These are phyloP conservation scores for Gasterosteus nipponicus DNA, from an alignment of 2,113 vertebrate species.

Conservation along the genomic window DNA sequence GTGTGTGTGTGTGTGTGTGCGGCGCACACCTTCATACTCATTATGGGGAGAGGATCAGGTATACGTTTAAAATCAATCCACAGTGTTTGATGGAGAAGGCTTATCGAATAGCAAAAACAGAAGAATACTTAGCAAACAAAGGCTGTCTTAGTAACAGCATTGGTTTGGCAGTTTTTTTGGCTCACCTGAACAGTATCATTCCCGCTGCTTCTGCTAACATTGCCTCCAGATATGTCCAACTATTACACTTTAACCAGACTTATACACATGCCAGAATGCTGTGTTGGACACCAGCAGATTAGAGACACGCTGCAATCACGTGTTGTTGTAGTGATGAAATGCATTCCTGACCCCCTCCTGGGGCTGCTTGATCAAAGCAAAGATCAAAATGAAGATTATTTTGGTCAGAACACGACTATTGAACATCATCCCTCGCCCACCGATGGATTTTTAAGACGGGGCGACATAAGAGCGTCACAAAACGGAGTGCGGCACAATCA, in stretches of 20 bases:
- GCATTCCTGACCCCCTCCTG: background rate
- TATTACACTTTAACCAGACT: background rate
- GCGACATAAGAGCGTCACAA: no score
- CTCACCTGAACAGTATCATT: background rate
- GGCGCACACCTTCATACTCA: background rate
- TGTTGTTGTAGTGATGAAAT: constrained; percentile 4
- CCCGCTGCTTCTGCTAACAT: background rate
- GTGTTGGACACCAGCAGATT: background rate
- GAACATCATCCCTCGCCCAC: no score
- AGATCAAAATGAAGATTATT: background rate
- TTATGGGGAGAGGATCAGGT: constrained; percentile 9
- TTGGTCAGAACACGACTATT: no score
- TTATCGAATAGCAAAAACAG: background rate
- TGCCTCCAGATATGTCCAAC: background rate
- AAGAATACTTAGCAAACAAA: no score
- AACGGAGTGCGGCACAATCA: no score
- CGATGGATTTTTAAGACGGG: no score
- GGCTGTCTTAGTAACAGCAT: background rate
- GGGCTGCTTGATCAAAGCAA: background rate
- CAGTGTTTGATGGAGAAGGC: background rate
- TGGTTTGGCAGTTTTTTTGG: constrained; percentile 2
- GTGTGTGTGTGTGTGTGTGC: background rate
- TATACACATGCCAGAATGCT: background rate
- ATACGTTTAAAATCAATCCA: constrained; percentile 23
- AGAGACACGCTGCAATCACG: background rate